A percentile compares a stretch with the other conserved stretches of the same genome.
These are phyloP conservation scores for Aphelocoma californica DNA, from an alignment of 2,797 vertebrate species.

Conservation along the genomic window DNA sequence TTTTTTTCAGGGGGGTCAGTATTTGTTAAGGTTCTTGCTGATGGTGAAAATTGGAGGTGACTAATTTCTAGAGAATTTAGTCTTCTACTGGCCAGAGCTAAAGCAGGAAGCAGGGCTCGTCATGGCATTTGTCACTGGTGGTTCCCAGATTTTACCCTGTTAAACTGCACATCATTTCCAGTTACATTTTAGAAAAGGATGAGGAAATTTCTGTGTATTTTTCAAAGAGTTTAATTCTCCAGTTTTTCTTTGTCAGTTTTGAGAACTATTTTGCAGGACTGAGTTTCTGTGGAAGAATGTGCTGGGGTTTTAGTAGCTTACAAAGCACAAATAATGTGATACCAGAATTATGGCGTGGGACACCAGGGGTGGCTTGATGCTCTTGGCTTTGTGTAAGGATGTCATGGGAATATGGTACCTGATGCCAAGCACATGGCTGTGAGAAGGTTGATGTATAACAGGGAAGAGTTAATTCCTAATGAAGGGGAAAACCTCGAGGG, in stretches of 20 bases:
- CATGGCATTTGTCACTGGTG: background rate
- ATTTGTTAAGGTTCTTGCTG: background rate
- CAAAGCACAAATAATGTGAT: background rate
- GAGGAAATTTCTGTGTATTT: background rate
- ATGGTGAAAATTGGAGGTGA: background rate
- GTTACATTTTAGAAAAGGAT: background rate
- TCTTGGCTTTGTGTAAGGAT: background rate
- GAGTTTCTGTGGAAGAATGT: background rate
- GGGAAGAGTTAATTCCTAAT: background rate
- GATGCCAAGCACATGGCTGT: background rate
- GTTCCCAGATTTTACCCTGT: background rate
- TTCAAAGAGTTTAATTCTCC: background rate
- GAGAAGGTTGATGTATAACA: background rate
- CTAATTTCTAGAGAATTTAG: background rate
- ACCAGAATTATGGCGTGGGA: background rate
- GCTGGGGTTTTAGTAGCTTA: background rate
- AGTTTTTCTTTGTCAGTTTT: background rate
- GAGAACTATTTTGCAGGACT: background rate
- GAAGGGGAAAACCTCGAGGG: background rate
- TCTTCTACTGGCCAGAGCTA: background rate
- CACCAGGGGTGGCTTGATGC: background rate
- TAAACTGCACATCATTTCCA: background rate
- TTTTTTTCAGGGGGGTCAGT: background rate
- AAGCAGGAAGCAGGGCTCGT: background rate
- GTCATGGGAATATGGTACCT: background rate